Evolutionary conservation across 2,797 vertebrate species (phyloP).

Genomic region (Pagetopsis macropterus): DNA sequence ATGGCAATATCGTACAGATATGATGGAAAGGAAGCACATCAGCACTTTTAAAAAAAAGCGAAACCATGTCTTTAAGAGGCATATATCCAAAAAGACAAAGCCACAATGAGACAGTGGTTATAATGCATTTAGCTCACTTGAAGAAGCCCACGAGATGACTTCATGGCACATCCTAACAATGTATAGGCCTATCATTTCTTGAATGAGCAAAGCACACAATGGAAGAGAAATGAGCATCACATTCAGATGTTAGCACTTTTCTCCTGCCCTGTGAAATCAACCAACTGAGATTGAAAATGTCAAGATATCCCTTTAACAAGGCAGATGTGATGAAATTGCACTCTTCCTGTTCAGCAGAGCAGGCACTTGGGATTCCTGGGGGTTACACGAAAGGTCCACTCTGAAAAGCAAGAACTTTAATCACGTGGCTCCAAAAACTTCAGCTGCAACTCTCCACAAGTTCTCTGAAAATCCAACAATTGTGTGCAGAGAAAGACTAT

Average conservation of each 20-base stretch:
- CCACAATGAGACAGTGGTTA: neutral
- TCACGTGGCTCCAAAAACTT: slow-evolving; percentile 52
- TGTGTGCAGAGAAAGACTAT: slow-evolving; percentile 62
- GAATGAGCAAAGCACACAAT: slow-evolving; percentile 10
- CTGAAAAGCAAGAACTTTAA: slow-evolving; percentile 54
- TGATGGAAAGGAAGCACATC: neutral
- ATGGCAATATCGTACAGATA: too few species aligned
- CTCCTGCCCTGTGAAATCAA: slow-evolving; percentile 26
- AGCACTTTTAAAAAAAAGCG: neutral
- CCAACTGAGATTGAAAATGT: slow-evolving; percentile 52
- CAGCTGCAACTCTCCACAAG: slow-evolving; percentile 20
- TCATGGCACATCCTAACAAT: neutral
- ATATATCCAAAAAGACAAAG: neutral
- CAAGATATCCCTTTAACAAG: slow-evolving; percentile 64
- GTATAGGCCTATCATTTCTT: neutral
- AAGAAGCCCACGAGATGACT: neutral
- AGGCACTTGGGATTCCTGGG: slow-evolving; percentile 51
- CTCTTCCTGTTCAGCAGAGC: slow-evolving; percentile 51
- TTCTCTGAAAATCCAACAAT: slow-evolving; percentile 57
- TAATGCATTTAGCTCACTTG: neutral
- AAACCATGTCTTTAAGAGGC: neutral
- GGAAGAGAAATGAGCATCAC: slow-evolving; percentile 14
- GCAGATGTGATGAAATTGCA: slow-evolving; percentile 50
- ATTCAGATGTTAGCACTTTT: slow-evolving; percentile 18
- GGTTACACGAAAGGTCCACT: slow-evolving; percentile 59